These are phyloP conservation scores for Apamea anceps DNA, from an alignment of 2,888 invertebrate species.

Conservation along the genomic window DNA sequence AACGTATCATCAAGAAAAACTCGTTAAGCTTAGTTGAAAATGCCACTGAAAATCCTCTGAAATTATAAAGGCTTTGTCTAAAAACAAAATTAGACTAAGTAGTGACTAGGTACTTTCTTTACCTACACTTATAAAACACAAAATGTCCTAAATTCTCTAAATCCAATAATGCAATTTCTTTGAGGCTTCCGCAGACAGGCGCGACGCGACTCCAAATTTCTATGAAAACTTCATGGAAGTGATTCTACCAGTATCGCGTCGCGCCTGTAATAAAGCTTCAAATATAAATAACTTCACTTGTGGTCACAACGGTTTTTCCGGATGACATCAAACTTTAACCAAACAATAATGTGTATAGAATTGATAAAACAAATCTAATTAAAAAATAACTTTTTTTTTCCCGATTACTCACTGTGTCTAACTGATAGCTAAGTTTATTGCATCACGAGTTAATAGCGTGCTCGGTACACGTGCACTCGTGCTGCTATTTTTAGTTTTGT, in stretches of 20 bases:
- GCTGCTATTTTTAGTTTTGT: slow-evolving; percentile 55
- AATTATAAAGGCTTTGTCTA: neutral
- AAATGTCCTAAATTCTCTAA: neutral
- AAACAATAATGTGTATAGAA: slow-evolving; percentile 39
- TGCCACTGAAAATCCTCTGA: too few relatives aligned
- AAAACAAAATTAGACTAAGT: neutral
- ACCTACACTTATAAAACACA: neutral
- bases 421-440: slow-evolving; percentile 63
- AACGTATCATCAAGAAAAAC: neutral
- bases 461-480: slow-evolving; percentile 54
- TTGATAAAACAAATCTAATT: slow-evolving; percentile 37
- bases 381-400: slow-evolving; percentile 31
- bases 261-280: neutral
- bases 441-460: slow-evolving; percentile 63
- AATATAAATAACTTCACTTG: slow-evolving; percentile 22
- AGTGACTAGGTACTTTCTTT: neutral
- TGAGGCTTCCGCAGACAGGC: too few relatives aligned
- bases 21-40: neutral
- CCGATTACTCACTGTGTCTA: slow-evolving; percentile 62
- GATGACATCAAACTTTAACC: slow-evolving; percentile 43
- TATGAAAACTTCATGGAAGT: neutral
- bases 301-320: slow-evolving; percentile 23
- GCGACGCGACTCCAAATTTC: neutral
- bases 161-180: neutral
- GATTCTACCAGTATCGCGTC: too few relatives aligned